phyloP scores from a whole-genome alignment of 1,140 invertebrate genomes.

The Drosophila bipectinata region DNA sequence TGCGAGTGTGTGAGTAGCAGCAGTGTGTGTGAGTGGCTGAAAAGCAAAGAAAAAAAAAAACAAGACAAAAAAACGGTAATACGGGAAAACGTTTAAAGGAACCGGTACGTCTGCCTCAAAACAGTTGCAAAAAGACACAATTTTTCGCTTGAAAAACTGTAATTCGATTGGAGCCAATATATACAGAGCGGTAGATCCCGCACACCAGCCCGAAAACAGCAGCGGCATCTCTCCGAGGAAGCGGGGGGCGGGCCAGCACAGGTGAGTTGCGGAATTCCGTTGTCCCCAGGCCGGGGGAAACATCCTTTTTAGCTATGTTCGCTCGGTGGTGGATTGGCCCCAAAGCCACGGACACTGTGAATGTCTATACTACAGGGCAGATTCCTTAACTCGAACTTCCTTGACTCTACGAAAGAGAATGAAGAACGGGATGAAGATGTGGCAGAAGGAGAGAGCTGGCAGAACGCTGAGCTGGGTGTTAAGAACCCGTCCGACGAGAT shows the following conservation, averaged over 20 bases:
- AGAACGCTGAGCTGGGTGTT: neutral
- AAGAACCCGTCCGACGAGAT: conserved; percentile 75
- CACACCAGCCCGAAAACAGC: conserved; percentile 15
- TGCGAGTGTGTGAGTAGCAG: conserved; percentile 21
- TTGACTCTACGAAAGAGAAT: conserved; percentile 6
- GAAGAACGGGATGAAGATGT: conserved; percentile 12
- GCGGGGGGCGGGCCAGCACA: conserved; percentile 28
- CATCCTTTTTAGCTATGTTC: conserved; percentile 28
- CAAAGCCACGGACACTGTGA: conserved; percentile 30
- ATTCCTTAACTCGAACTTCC: conserved; percentile 22
- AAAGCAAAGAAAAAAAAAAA: conserved; percentile 14
- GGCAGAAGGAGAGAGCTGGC: conserved; percentile 4
- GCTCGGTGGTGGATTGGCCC: conserved; percentile 40
- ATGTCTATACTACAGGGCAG: conserved; percentile 42
- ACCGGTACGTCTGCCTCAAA: conserved; percentile 41
- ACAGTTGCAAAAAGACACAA: conserved; percentile 19
- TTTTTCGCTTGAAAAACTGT: conserved; percentile 32
- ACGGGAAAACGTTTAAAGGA: conserved; percentile 48
- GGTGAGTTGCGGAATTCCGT: conserved; percentile 58
- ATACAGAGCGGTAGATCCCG: neutral
- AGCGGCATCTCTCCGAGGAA: conserved; percentile 24
- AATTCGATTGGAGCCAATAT: conserved; percentile 39
- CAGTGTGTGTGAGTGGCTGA: conserved; percentile 39
- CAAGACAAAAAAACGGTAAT: conserved; percentile 22
- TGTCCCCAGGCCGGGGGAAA: conserved; percentile 47